Conservation (phyloP, 2,888 invertebrate species). For the Agrochola lychnidis region DNA sequence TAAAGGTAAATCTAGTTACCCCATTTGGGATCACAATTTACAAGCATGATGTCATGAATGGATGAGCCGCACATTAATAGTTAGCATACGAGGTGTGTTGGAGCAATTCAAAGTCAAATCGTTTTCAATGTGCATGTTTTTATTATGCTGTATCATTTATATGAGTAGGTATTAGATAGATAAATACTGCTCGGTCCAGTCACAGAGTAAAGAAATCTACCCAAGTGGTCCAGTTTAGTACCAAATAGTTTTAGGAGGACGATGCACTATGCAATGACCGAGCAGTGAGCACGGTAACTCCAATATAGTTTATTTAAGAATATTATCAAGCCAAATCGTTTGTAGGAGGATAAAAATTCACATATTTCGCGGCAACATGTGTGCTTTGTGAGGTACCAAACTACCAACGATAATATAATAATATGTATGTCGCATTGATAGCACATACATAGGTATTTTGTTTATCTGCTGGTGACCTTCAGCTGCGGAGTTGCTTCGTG, state of each 20-base stretch:
- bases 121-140: conserved; percentile 40
- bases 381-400: conserved; percentile 10
- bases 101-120: conserved; percentile 57
- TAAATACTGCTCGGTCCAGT: background rate
- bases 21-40: conserved; percentile 35
- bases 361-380: conserved; percentile 1
- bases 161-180: background rate
- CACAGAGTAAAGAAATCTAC: too few relatives aligned
- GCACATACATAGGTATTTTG: conserved; percentile 34
- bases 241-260: background rate
- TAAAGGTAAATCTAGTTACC: conserved; percentile 4
- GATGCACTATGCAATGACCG: background rate
- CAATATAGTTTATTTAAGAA: background rate
- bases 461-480: conserved; percentile 61
- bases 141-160: conserved; percentile 16
- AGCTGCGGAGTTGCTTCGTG: conserved; percentile 66
- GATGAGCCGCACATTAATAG: conserved; percentile 48
- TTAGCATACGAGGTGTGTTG: conserved; percentile 53
- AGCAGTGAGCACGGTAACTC: background rate
- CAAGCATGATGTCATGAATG: conserved; percentile 53
- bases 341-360: background rate
- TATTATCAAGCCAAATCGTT: background rate
- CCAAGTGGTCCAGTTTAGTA: background rate
- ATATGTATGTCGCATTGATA: conserved; percentile 26
- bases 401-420: conserved; percentile 2